Conservation (phyloP, 2,113 vertebrate species). For the Cromileptes altivelis region DNA sequence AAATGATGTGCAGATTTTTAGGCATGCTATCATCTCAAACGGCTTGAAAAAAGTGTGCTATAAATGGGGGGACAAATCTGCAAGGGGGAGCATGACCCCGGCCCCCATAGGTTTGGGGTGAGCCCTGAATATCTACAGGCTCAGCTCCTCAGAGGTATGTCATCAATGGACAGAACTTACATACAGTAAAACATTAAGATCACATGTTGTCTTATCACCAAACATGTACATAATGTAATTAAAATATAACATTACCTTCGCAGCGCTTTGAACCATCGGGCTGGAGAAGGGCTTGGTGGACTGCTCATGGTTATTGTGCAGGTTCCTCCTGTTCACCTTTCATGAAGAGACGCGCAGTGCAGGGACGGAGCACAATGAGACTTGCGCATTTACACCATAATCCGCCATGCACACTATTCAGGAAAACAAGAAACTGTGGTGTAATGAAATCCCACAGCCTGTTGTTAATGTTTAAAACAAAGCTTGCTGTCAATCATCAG, state of each 20-base stretch:
- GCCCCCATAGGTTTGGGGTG: too few species aligned
- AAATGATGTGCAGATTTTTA: too few species aligned
- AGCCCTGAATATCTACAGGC: too few species aligned
- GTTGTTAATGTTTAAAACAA: neutral
- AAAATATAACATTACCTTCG: constrained; percentile 67
- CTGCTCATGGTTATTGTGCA: constrained; percentile 57
- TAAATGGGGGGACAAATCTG: too few species aligned
- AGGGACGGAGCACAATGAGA: neutral
- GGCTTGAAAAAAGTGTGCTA: too few species aligned
- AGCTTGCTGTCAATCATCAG: neutral
- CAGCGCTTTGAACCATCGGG: constrained; percentile 76
- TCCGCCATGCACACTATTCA: constrained; percentile 23
- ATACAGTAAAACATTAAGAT: neutral
- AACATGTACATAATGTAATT: neutral
- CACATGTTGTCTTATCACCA: too few species aligned
- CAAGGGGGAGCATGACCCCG: too few species aligned
- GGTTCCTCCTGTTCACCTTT: constrained; percentile 2
- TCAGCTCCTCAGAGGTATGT: too few species aligned
- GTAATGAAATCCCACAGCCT: neutral
- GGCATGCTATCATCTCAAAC: too few species aligned
- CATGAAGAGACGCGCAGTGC: neutral
- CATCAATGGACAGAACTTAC: neutral
- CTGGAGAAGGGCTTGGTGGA: constrained; percentile 74
- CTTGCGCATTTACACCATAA: constrained; percentile 43
- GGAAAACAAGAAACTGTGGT: neutral